phyloP scores from a whole-genome alignment of 1,140 invertebrate genomes.

The Drosophila novamexicana region DNA sequence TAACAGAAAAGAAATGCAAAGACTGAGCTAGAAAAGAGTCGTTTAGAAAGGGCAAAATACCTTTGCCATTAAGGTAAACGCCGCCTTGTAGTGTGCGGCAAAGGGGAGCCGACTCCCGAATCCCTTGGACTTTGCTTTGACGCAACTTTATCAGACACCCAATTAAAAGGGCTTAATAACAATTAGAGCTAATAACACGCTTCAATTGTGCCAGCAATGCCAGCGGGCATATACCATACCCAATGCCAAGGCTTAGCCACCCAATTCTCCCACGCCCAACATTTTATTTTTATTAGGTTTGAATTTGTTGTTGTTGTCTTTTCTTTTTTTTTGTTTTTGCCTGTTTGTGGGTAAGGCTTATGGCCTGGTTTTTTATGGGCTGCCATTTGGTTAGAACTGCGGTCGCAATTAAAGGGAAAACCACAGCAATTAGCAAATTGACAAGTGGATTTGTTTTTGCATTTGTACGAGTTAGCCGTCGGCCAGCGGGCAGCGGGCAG shows the following conservation, averaged over 20 bases:
- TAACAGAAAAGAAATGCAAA: slow-evolving; percentile 39
- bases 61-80: slow-evolving; percentile 75
- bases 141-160: slow-evolving; percentile 79
- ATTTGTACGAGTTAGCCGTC: slow-evolving; percentile 43
- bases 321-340: slow-evolving; percentile 31
- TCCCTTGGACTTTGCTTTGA: slow-evolving; percentile 53
- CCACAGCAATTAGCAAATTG: slow-evolving; percentile 82
- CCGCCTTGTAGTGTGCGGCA: not conserved
- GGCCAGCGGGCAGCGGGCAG: not conserved
- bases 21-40: slow-evolving; percentile 26
- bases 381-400: slow-evolving; percentile 55
- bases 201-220: slow-evolving; percentile 76
- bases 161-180: slow-evolving; percentile 83
- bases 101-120: not conserved
- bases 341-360: slow-evolving; percentile 36
- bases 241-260: not conserved
- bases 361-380: slow-evolving; percentile 45
- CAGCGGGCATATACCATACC: slow-evolving; percentile 36
- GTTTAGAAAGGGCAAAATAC: slow-evolving; percentile 50
- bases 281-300: slow-evolving; percentile 43
- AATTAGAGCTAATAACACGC: slow-evolving; percentile 82
- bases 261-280: slow-evolving; percentile 7
- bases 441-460: slow-evolving; percentile 77
- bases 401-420: slow-evolving; percentile 73
- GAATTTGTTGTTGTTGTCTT: slow-evolving; percentile 25